Base-by-base conservation (phyloP, 2,113 vertebrate genomes). In the Mastomys coucha region DNA sequence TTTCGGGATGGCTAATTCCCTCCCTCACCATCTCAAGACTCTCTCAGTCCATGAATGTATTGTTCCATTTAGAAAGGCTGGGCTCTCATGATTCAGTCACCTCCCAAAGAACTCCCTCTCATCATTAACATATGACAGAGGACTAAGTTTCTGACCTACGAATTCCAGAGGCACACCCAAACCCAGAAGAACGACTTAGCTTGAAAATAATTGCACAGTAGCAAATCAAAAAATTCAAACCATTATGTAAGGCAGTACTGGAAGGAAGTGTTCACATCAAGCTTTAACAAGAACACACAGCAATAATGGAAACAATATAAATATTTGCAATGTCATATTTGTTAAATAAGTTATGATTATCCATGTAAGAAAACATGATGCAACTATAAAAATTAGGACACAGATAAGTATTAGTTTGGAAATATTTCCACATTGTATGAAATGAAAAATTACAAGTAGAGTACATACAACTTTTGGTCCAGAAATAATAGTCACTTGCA, bases 301-400 rank as follows among this genome's bases (percentile, higher is more conserved):
- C 56, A 91, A 58, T 81, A 84, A 24, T 45, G 53, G 65, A 97
- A 93, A 73, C 49, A 95, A 91, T 90, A 70, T n/a, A 72, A 94
- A 82, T 56, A 72, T 51, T 91, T 60, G 3, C 45, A 73, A 82
- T n/a, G 60, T 49, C 65, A 3, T 31, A 7, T 65, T 91, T 87
- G 45, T 39, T 93, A 88, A 81, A 49, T 56, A 78, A 86, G 2
- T 58, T 72, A 39, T 72, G 8, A 31, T 26, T 14, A 75, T 33
- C 12, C 14, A 56, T 11, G 24, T 31, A 69, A 73, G 14, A 90
- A 53, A 82, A 51, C 49, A 70, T 36, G 56, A 39, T 14, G 28
- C 19, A 69, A 87, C 33, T 19, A n/a, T 85, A 81, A 94, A 93
- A 92, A 72, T 65, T 89, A 88, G 22, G 33, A 76, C 56, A 60